Base-by-base conservation (phyloP, 2,888 invertebrate genomes). In the Autographa gamma region DNA sequence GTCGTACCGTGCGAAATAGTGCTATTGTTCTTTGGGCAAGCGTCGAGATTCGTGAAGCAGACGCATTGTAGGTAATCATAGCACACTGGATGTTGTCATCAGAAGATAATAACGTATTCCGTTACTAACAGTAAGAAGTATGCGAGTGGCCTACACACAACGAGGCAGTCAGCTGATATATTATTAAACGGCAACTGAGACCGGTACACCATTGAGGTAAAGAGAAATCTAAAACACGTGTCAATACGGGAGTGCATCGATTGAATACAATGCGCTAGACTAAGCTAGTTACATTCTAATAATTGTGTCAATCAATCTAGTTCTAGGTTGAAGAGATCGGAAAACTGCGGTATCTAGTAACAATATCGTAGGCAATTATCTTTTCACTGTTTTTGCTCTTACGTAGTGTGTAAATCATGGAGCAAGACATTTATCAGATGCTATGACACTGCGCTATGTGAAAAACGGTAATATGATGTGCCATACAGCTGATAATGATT, bases 91-190 rank as follows among this genome's bases (percentile, higher is more conserved):
- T 72, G 77, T 83, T 76, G 90, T 90, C 92, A 91, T 90, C 87
- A 88, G 80, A 78, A 87, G 84, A 91, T 92, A 92, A 91, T 91
- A 90, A 89, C 87, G 69, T 80, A 86, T 90, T 85, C 94, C 93
- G 93, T 94, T 94, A 94, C 76, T 90, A 91, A 91, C 91, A 88
- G 91, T 91, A 90, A 86, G 88, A 81, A 86, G 86, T 86, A 88
- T 88, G 82, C 71, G 59, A 85, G 85, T 91, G 90, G 88, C 86
- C 88, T 89, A 89, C 86, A 86, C 84, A 86, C 84, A 87, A 88
- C 86, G 84, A 88, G 85, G 84, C 84, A 80, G 86, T 82, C 82
- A 80, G 76, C 87, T 85, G 85, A 88, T 88, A 88, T 89, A 89
- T 90, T 90, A 92, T 90, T 92, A 92, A 86, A 84, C 82, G 80